Base-by-base conservation (phyloP, 2,797 vertebrate species). In the Sebastolobus altivelis region DNA sequence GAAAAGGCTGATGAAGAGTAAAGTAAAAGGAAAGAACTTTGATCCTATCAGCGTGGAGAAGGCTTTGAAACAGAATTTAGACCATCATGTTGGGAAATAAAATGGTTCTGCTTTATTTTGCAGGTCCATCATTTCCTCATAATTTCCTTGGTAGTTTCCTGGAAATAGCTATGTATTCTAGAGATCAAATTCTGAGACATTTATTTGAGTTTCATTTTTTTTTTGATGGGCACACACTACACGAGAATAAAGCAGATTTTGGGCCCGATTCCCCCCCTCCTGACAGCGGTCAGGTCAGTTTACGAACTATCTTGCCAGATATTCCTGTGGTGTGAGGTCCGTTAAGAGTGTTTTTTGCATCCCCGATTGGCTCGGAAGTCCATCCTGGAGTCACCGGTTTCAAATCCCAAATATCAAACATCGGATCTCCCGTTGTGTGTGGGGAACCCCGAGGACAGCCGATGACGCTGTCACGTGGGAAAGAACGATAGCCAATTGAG, bases 391-490 rank as follows among this genome's bases (percentile, higher is more conserved):
- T 6, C 46, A 49, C 20, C 18, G 18, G 20, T 49, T 49, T 49
- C 46, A 49, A 49, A 49, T 49, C 46, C 0, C 46, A 49, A 49
- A 0, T 46, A 0, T 49, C 20, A 20, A 49, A 9, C 0, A 49
- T 49, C 46, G 18, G 46, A 49, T 49, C 20, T 49, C 18, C 46
- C 8, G 18, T 20, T 49, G 46, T 20, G 46, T 49, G 46, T 49
- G 46, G 46, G 46, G 46, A 49, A 49, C 1, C 46, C 46, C 0
- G 8, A 0, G 8, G 46, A 49, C 18, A 0, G 16, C 18, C 0
- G 43, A 46, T 46, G 3, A 46, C 16, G 16, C 43, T 18, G 43
- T 46, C 43, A 46, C 43, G 0, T 1, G 43, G 43, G 43, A 46
- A 46, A 49, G 18, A 49, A 49, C 18, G 46, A 49, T 18, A 49